phyloP scores from a whole-genome alignment of 2,797 vertebrate genomes.

The Enteromius mattozi region DNA sequence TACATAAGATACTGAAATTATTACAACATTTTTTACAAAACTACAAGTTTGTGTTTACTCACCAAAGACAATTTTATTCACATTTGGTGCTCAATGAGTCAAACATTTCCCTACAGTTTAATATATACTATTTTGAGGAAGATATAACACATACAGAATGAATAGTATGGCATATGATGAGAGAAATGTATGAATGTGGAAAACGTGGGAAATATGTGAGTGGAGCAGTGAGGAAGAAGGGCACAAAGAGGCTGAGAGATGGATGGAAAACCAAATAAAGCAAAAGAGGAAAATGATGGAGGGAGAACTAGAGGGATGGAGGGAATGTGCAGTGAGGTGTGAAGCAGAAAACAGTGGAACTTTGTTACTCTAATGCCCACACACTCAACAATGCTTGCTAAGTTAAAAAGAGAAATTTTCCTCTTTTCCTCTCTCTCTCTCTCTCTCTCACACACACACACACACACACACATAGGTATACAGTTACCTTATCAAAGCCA shows the following conservation, averaged over 20 bases:
- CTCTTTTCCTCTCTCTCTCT: neutral
- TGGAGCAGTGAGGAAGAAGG: constrained; percentile 4
- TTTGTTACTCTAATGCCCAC: constrained; percentile 46
- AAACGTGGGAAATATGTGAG: constrained; percentile 20
- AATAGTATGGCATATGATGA: neutral
- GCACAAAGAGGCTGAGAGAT: constrained; percentile 29
- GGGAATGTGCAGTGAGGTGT: constrained; percentile 44
- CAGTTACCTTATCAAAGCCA: constrained; percentile 23
- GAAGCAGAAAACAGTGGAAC: constrained; percentile 52
- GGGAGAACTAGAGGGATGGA: constrained; percentile 18
- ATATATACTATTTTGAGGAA: neutral
- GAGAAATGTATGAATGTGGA: constrained; percentile 12
- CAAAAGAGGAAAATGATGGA: constrained; percentile 8
- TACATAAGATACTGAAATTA: neutral
- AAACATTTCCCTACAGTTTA: neutral
- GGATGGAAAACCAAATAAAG: constrained; percentile 9
- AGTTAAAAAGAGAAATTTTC: constrained; percentile 32
- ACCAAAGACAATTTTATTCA: neutral
- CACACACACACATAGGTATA: constrained; percentile 9
- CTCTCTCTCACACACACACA: neutral
- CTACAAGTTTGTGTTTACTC: neutral
- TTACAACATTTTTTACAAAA: neutral
- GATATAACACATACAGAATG: neutral
- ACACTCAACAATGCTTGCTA: constrained; percentile 30
- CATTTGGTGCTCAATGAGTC: neutral